These are phyloP conservation scores for Rafetus swinhoei DNA, from an alignment of 2,113 vertebrate species.

Conservation along the genomic window DNA sequence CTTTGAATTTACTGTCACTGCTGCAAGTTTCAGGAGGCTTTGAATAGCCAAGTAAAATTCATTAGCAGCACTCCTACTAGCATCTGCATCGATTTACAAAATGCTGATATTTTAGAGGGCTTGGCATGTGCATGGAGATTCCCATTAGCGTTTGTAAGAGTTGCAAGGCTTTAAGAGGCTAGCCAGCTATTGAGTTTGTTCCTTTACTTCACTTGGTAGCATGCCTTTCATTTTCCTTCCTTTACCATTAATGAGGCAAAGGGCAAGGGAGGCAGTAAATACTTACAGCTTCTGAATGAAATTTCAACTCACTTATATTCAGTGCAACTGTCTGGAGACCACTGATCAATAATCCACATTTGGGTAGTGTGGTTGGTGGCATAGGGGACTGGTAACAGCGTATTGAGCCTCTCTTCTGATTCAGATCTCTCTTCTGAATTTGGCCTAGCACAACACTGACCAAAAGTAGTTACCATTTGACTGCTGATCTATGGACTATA, in stretches of 20 bases:
- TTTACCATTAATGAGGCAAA: not conserved
- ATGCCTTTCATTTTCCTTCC: conserved; percentile 2
- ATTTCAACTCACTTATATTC: not conserved
- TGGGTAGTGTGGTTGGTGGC: not conserved
- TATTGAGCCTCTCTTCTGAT: not conserved
- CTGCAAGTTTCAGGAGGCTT: conserved; percentile 50
- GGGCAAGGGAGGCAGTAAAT: not conserved
- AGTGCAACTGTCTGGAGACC: not conserved
- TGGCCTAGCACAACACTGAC: not conserved
- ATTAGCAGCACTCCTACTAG: conserved; percentile 13
- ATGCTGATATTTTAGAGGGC: not conserved
- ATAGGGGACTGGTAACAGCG: not conserved
- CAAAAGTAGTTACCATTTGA: not conserved
- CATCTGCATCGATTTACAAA: not conserved
- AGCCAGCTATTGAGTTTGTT: not conserved
- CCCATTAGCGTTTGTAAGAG: not conserved
- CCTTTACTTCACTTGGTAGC: not conserved
- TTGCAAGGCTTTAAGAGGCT: not conserved
- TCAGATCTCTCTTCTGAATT: not conserved
- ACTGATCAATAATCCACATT: not conserved
- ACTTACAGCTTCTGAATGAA: not conserved
- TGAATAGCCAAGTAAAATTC: conserved; percentile 29
- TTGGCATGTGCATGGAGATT: not conserved
- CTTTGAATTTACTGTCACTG: not conserved
- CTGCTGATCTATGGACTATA: not conserved